A percentile compares a stretch with the other conserved stretches of the same genome.
Conservation (phyloP, 2,797 vertebrate species). For the Anguilla anguilla region DNA sequence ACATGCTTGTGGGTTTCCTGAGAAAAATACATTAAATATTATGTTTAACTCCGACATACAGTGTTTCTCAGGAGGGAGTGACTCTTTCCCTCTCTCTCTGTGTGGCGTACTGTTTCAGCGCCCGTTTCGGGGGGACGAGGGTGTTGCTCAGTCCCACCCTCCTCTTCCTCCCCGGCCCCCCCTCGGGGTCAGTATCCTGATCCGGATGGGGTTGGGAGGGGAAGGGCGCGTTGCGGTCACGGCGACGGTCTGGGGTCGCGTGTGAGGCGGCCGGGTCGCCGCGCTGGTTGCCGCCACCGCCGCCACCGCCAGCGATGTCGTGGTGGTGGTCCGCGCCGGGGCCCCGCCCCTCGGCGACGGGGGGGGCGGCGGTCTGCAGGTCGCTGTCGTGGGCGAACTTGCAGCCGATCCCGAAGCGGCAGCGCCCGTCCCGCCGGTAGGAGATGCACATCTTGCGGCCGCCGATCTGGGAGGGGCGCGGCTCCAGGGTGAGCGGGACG, state of each 20-base stretch:
- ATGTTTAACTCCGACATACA: not conserved
- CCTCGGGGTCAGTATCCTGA: conserved; percentile 44
- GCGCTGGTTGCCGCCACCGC: not conserved
- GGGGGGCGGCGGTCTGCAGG: conserved; percentile 59
- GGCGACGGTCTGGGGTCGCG: not conserved
- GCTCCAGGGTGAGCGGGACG: conserved; percentile 75
- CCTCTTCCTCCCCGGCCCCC: conserved; percentile 61
- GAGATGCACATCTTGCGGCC: conserved; percentile 73
- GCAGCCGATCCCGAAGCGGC: conserved; percentile 79
- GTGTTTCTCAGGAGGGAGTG: conserved; percentile 61
- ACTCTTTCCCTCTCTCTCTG: conserved; percentile 64
- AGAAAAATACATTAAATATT: not conserved
- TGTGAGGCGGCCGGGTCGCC: not conserved
- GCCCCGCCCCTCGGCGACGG: conserved; percentile 22
- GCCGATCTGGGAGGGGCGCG: conserved; percentile 71
- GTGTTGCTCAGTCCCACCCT: conserved; percentile 74
- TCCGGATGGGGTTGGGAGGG: not conserved
- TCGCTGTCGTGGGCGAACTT: conserved; percentile 82
- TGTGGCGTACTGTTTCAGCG: conserved; percentile 69
- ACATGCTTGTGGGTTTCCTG: not conserved
- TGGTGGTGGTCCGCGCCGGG: not conserved
- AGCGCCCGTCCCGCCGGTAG: conserved; percentile 77
- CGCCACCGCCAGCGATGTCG: too few relatives aligned
- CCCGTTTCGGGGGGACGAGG: conserved; percentile 76
- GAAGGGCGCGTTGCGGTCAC: not conserved